Conservation (phyloP, 2,888 invertebrate species). For the Silvanus unidentatus region DNA sequence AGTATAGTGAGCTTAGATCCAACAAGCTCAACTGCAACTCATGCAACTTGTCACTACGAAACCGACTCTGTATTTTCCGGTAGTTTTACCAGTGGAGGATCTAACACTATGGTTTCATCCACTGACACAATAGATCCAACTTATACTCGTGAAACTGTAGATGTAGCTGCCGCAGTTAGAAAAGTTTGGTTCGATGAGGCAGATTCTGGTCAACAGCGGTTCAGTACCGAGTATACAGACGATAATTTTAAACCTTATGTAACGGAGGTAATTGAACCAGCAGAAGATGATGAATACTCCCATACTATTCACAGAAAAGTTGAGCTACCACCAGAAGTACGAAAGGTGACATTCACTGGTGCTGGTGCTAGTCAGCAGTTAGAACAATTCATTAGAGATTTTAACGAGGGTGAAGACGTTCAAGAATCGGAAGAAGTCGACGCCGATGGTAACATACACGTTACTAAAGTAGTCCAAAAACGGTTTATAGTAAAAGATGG, state of each 20-base stretch:
- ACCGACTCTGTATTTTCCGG: constrained; percentile 82
- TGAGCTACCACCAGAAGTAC: constrained; percentile 49
- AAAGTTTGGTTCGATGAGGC: constrained; percentile 50
- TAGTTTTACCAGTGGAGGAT: constrained; percentile 76
- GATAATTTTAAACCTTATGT: constrained; percentile 44
- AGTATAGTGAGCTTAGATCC: constrained; percentile 66
- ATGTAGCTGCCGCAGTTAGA: constrained; percentile 43
- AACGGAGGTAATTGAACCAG: constrained; percentile 48
- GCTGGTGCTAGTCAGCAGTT: constrained; percentile 50
- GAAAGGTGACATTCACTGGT: constrained; percentile 51
- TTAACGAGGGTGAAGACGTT: constrained; percentile 50
- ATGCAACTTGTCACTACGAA: constrained; percentile 78
- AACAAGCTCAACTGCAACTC: constrained; percentile 74
- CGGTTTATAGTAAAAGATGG: constrained; percentile 44
- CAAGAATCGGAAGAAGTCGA: constrained; percentile 50
- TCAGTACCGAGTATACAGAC: constrained; percentile 37
- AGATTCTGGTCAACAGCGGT: constrained; percentile 28
- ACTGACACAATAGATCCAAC: constrained; percentile 62
- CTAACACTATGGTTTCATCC: constrained; percentile 78
- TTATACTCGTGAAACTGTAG: constrained; percentile 48
- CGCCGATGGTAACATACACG: constrained; percentile 51
- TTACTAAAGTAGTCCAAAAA: constrained; percentile 48
- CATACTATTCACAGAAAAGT: constrained; percentile 49
- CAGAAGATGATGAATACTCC: constrained; percentile 45
- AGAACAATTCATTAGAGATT: constrained; percentile 48